Conservation (phyloP, 2,113 vertebrate genomes). For the Myiopsitta monachus region DNA sequence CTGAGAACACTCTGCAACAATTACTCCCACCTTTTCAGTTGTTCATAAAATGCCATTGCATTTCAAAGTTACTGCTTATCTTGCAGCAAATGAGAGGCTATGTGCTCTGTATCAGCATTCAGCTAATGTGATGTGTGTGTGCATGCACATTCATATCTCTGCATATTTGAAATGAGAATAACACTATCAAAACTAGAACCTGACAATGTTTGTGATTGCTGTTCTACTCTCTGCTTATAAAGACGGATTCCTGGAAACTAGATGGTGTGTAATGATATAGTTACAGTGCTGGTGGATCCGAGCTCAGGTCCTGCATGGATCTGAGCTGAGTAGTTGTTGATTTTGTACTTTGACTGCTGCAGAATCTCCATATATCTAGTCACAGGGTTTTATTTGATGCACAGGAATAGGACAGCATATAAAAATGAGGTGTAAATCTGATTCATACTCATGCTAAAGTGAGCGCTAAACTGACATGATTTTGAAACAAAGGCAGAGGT, state of each 20-base stretch:
- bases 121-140: neutral
- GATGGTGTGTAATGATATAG: neutral
- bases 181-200: neutral
- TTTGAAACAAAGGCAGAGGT: neutral
- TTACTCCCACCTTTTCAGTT: neutral
- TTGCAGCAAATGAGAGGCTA: neutral
- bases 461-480: neutral
- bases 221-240: neutral
- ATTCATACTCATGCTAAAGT: neutral
- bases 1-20: neutral
- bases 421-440: neutral
- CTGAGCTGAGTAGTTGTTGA: neutral
- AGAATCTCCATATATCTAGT: neutral
- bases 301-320: neutral
- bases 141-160: neutral
- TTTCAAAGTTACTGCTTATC: neutral
- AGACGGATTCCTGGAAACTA: neutral
- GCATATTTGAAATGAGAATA: neutral
- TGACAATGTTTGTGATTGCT: neutral
- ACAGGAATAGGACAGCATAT: neutral
- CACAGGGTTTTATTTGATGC: neutral
- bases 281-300: neutral
- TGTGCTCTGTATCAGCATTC: neutral
- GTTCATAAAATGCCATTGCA: neutral
- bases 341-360: neutral